These are phyloP conservation scores for Lepetodrilus schrolli DNA, from an alignment of 2,888 invertebrate genomes.

Conservation along the genomic window DNA sequence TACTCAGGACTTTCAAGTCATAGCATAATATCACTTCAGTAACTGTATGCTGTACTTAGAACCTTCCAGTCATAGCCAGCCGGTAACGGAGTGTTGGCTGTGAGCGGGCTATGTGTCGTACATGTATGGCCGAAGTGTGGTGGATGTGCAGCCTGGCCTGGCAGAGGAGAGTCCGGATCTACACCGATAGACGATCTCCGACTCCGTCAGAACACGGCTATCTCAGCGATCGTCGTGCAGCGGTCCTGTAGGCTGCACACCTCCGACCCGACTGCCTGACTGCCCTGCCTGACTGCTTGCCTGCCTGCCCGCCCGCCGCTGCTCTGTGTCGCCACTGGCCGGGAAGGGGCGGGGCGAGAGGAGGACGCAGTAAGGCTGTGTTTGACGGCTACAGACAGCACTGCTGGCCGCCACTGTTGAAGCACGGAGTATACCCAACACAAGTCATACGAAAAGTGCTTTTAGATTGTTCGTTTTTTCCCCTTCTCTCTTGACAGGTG, in stretches of 20 bases:
- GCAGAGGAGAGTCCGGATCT: neutral
- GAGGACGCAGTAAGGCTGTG: neutral
- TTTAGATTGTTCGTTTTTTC: neutral
- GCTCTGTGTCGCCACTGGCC: slow-evolving; percentile 8
- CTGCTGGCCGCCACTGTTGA: neutral
- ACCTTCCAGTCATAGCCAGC: no score
- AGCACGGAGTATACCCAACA: neutral
- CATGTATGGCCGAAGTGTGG: neutral
- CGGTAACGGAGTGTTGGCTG: no score
- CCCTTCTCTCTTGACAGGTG: neutral
- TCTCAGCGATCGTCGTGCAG: no score
- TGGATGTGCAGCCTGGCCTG: neutral
- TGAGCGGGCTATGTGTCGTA: no score
- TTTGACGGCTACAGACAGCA: slow-evolving; percentile 10
- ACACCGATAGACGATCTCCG: neutral
- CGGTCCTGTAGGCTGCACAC: no score
- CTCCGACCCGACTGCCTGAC: no score
- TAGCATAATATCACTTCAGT: no score
- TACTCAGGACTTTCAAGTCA: no score
- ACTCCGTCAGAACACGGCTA: neutral
- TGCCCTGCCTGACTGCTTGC: neutral
- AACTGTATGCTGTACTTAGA: no score
- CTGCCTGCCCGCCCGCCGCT: neutral
- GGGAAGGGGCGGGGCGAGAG: neutral
- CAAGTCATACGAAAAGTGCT: neutral